phyloP scores from a whole-genome alignment of 2,797 vertebrate genomes.

The Chiroxiphia lanceolata region DNA sequence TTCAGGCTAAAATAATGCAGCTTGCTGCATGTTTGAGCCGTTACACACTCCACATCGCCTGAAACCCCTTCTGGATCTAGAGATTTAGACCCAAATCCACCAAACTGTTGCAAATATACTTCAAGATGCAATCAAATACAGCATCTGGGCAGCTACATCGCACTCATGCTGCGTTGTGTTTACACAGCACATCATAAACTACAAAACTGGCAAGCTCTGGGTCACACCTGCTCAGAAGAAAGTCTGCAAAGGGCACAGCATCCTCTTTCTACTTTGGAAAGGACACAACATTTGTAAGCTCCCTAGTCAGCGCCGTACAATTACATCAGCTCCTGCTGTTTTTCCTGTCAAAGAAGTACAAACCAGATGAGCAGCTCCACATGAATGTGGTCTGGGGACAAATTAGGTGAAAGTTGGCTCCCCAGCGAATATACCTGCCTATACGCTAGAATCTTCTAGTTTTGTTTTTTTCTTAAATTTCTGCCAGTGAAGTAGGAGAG shows the following conservation, averaged over 20 bases:
- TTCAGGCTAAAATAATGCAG: background rate
- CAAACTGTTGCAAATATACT: background rate
- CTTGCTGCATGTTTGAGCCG: background rate
- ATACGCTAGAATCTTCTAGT: background rate
- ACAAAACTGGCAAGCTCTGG: background rate
- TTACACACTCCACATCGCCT: background rate
- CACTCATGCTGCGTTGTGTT: accelerated
- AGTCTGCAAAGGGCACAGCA: background rate
- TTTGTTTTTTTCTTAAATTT: background rate
- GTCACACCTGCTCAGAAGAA: background rate
- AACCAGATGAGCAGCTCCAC: background rate
- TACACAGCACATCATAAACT: background rate
- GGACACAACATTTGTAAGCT: background rate
- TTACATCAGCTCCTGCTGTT: background rate
- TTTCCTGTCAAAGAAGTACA: background rate
- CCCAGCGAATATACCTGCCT: background rate
- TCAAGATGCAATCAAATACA: background rate
- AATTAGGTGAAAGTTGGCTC: background rate
- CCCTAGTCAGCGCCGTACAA: background rate
- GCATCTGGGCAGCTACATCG: background rate
- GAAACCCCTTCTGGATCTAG: background rate
- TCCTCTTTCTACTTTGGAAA: background rate
- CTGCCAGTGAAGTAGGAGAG: background rate
- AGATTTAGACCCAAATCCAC: background rate
- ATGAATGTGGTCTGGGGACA: background rate